A percentile compares a stretch with the other conserved stretches of the same genome.
Evolutionary conservation across 2,888 invertebrate genomes (phyloP).

Genomic region (Phanerotoma sp.): DNA sequence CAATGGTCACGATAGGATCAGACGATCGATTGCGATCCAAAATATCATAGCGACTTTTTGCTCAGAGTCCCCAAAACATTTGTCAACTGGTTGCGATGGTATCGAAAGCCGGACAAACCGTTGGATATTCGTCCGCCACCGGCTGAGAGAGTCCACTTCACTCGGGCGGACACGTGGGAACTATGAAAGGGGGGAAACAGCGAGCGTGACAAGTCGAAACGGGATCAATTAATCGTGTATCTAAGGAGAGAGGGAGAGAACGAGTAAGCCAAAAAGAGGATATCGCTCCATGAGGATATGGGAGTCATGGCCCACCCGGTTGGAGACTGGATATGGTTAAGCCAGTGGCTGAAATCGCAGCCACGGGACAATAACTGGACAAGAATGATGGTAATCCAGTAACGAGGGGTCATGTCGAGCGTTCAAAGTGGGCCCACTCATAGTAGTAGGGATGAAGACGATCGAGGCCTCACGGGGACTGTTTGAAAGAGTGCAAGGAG

Average conservation of each 20-base stretch:
- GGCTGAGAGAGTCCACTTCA: slow-evolving; percentile 7
- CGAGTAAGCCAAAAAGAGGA: not conserved
- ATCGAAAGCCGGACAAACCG: slow-evolving; percentile 23
- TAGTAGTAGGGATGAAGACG: slow-evolving; percentile 13
- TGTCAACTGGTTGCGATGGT: slow-evolving; percentile 25
- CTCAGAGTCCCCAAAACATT: slow-evolving; percentile 18
- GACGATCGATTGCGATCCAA: slow-evolving; percentile 30
- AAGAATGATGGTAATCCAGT: slow-evolving; percentile 33
- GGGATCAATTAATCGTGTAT: slow-evolving; percentile 25
- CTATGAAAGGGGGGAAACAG: slow-evolving; percentile 22
- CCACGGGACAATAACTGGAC: slow-evolving; percentile 25
- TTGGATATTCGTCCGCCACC: slow-evolving; percentile 24
- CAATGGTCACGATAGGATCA: slow-evolving; percentile 28
- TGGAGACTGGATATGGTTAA: not conserved
- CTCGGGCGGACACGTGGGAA: slow-evolving; percentile 3
- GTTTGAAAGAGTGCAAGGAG: slow-evolving; percentile 42
- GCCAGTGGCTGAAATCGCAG: slow-evolving; percentile 22
- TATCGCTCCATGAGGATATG: slow-evolving; percentile 5
- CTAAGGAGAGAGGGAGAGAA: slow-evolving; percentile 4
- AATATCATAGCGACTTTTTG: slow-evolving; percentile 9
- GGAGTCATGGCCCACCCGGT: slow-evolving; percentile 9
- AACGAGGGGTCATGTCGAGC: slow-evolving; percentile 28
- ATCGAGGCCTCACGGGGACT: slow-evolving; percentile 24
- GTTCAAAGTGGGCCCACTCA: slow-evolving; percentile 2
- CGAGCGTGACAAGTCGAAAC: slow-evolving; percentile 23